Evolutionary conservation across 1,140 invertebrate species (phyloP), one percentile per base, ranked within the genome.

Genomic region (Homalodisca vitripennis): DNA sequence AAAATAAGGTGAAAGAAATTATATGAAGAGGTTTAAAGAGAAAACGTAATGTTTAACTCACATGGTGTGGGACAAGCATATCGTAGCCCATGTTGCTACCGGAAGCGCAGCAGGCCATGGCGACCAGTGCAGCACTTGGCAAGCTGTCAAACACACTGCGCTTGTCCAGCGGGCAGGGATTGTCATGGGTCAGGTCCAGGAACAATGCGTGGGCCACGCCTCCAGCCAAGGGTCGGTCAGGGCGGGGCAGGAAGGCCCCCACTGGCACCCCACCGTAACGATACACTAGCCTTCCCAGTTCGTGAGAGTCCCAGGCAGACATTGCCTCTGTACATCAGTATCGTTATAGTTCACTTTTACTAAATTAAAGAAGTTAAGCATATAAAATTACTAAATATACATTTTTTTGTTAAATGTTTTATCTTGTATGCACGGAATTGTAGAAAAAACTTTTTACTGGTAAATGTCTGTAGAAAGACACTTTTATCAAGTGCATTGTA

Each of bases 61-160:
- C 93, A 80, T 97, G 94, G 84, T 98, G 94, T 34, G 97, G 95
- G 31, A 99, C 94, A 20, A 99, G 82, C 83, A 99, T 96, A 80
- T 99, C 98, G 79, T 97, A 98, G 22, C 98, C 98, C 69, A 96
- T 84, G 79, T 90, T 99, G 73, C 92, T 95, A 68, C 97, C 98
- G 53, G 88, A 90, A 22, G 95, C 96, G 76, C 88, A 92, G n/a
- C n/a, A n/a, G 1, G 96, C 92, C 91, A 97, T 97, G 10, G 90
- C 85, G 1, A 98, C 92, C 46, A 99, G 81, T 46, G 92, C 95
- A n/a, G n/a, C n/a, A n/a, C n/a, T n/a, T 1, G 98, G 94, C 70
- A 99, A 82, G 72, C 94, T 79, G 83, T 99, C 96, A 79, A 94
- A 97, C 2, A 92, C 87, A 34, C 90, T 89, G 60, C 95, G 84